These are phyloP conservation scores for Coptotermes formosanus DNA, from an alignment of 1,140 invertebrate species.

Conservation along the genomic window DNA sequence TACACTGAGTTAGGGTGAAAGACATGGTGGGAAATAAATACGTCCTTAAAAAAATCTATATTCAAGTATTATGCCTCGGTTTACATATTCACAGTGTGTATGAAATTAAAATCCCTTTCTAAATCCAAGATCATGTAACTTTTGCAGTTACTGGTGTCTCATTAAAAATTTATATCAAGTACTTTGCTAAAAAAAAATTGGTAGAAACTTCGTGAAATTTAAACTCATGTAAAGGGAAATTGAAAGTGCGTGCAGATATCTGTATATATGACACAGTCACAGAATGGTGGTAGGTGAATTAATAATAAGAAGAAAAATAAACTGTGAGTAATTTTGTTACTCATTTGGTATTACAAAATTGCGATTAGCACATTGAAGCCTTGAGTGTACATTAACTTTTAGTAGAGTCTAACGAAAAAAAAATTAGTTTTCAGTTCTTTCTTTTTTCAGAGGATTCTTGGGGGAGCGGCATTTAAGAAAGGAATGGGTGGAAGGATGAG, in stretches of 20 bases:
- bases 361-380: not conserved
- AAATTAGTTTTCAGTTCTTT: not conserved
- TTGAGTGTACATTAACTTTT: not conserved
- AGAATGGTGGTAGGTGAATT: not conserved
- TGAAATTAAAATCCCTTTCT: too few relatives aligned
- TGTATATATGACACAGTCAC: not conserved
- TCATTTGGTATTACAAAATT: conserved; percentile 6
- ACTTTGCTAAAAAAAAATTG: too few relatives aligned
- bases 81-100: too few relatives aligned
- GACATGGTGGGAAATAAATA: too few relatives aligned
- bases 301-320: not conserved
- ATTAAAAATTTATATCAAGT: too few relatives aligned
- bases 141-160: too few relatives aligned
- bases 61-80: too few relatives aligned
- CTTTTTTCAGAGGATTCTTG: not conserved
- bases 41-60: too few relatives aligned
- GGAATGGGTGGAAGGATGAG: not conserved
- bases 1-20: too few relatives aligned
- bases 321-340: not conserved
- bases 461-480: not conserved
- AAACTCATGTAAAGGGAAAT: too few relatives aligned
- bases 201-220: too few relatives aligned
- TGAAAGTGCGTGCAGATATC: not conserved
- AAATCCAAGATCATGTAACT: too few relatives aligned
- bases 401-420: not conserved